Conservation (phyloP, 2,113 vertebrate species). For the Elephas maximus region DNA sequence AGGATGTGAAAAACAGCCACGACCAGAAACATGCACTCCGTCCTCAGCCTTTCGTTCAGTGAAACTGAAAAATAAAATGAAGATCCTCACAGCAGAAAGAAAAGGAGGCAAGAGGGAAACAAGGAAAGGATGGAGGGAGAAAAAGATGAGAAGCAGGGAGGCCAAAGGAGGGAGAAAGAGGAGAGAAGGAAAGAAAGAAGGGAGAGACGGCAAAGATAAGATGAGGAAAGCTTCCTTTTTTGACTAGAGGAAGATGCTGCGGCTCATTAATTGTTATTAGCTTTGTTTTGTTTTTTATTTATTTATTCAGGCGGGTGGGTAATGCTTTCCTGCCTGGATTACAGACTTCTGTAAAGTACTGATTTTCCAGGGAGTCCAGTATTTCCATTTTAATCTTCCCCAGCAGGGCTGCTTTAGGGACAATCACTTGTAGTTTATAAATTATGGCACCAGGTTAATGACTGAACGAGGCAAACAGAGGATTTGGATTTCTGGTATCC, state of each 20-base stretch:
- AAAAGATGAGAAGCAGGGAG: neutral
- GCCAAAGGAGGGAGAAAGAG: rapidly evolving
- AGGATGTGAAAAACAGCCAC: conserved; percentile 10
- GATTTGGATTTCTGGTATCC: neutral
- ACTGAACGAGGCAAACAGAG: conserved; percentile 37
- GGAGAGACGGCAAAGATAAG: neutral
- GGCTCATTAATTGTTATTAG: conserved; percentile 57
- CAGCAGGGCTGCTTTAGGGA: neutral
- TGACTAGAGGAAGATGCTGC: conserved; percentile 59
- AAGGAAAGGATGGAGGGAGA: neutral
- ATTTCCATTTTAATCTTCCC: conserved; percentile 48
- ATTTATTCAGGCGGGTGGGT: neutral
- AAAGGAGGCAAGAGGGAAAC: neutral
- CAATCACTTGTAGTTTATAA: conserved; percentile 68
- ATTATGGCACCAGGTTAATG: conserved; percentile 66
- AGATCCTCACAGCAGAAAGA: neutral
- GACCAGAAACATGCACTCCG: conserved; percentile 44
- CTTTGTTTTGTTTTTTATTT: neutral
- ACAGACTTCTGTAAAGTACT: conserved; percentile 61
- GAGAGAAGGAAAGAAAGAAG: neutral
- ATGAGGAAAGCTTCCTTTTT: neutral
- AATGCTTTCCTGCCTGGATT: neutral
- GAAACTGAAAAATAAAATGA: conserved; percentile 36
- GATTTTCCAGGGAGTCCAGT: conserved; percentile 27
- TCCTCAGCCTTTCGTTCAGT: conserved; percentile 73